These are phyloP conservation scores for Archilochus colubris DNA, from an alignment of 2,113 vertebrate species.

Conservation along the genomic window DNA sequence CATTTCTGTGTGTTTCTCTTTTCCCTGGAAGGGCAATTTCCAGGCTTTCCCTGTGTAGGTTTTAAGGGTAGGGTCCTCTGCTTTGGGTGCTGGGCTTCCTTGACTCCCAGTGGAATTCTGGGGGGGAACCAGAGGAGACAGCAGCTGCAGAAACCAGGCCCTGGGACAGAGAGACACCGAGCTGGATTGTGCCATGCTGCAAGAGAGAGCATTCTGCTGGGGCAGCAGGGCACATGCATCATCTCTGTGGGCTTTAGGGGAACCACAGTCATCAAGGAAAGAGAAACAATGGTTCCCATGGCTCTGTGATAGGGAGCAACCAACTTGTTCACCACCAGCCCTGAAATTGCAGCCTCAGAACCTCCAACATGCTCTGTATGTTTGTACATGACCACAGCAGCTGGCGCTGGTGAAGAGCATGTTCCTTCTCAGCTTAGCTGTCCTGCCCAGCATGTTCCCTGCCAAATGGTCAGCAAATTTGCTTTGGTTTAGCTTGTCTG, in stretches of 20 bases:
- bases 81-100: not conserved
- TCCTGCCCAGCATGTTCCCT: not conserved
- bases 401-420: not conserved
- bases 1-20: not conserved
- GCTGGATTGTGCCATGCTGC: fast-evolving
- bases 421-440: not conserved
- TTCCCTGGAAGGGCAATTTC: not conserved
- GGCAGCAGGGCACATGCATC: not conserved
- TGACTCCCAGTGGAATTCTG: not conserved
- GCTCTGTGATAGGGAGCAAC: slow-evolving; percentile 5
- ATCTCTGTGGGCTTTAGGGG: not conserved
- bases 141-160: not conserved
- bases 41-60: not conserved
- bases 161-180: not conserved
- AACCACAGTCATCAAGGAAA: slow-evolving; percentile 40
- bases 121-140: not conserved
- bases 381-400: slow-evolving; percentile 1
- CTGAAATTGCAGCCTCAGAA: not conserved
- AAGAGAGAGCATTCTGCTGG: not conserved
- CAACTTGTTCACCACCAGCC: slow-evolving; percentile 4
- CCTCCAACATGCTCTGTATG: not conserved
- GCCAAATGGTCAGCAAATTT: not conserved
- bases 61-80: not conserved
- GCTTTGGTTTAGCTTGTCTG: not conserved
- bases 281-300: not conserved